Evolutionary conservation across 2,797 vertebrate species (phyloP), one percentile per base, ranked within the genome.

Genomic region (Taeniopygia guttata): DNA sequence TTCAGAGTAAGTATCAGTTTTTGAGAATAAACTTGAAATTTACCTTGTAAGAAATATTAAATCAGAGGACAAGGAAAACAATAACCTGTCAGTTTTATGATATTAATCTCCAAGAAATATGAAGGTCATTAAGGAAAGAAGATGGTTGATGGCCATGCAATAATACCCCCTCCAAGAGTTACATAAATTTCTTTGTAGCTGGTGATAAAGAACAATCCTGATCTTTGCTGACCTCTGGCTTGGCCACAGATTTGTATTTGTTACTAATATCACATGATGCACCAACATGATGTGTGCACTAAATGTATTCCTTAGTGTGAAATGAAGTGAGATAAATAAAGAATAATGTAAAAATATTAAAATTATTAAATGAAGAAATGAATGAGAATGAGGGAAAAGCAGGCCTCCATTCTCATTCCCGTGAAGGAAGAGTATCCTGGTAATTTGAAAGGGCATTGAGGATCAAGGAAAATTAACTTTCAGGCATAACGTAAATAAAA

Each of bases 401-500:
- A 79, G 52, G 40, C 1, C 22, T 18, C 77, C 43, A 42, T 66
- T 67, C 46, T 84, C 52, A 68, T 79, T 92, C 74, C 73, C 0
- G 0, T 56, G 63, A 81, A 80, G 38, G 32, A 89, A 64, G 10
- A 20, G 60, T 16, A 72, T 30, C 19, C 46, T 60, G 54, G 25
- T 74, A 70, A 92, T 89, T 92, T 75, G 73, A 85, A 77, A 86
- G 42, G 48, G 8, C 51, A 56, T 20, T 59, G 42, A 49, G 70
- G 40, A 78, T 68, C 52, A 93, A 58, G 62, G 16, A 89, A 86
- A 88, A 90, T 19, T 27, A 95, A 79, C 63, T 82, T 92, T 22
- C 45, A 88, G 60, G 70, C 51, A 69, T 62, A 68, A 72, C 16
- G 19, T 77, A 94, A 96, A 92, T 7, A 88, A 78, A 93, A 84